A percentile compares a stretch with the other conserved stretches of the same genome.
Evolutionary conservation across 2,113 vertebrate species (phyloP).

Genomic region (Pterocles gutturalis): DNA sequence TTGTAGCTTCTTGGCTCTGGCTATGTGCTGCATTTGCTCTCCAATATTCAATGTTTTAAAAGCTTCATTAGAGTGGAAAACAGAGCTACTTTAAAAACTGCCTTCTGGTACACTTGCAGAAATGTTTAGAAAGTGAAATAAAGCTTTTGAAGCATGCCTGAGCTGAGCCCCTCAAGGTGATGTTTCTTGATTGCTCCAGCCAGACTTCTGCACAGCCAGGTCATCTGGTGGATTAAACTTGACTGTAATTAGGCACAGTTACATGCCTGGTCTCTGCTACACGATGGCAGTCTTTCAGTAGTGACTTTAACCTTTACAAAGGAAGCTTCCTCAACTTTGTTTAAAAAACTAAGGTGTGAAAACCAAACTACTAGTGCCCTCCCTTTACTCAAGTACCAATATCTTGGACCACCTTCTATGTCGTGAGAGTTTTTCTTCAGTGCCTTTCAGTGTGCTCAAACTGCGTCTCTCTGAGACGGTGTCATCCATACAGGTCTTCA

Average conservation of each 20-base stretch:
- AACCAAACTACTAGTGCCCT: neutral
- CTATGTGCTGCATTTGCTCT: neutral
- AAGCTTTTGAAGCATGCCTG: conserved; percentile 16
- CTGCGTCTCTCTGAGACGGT: neutral
- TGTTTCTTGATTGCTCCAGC: neutral
- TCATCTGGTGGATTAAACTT: conserved; percentile 3
- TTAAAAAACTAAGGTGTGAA: neutral
- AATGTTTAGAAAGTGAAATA: neutral
- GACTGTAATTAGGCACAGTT: neutral
- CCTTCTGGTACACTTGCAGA: conserved; percentile 11
- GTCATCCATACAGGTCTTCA: neutral
- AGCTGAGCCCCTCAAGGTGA: neutral
- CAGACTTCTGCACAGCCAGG: conserved; percentile 8
- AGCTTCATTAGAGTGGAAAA: conserved; percentile 9
- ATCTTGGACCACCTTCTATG: rapidly evolving
- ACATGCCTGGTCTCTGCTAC: neutral
- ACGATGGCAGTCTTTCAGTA: neutral
- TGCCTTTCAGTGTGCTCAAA: neutral
- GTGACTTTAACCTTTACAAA: neutral
- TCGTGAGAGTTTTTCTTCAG: neutral
- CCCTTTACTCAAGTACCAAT: neutral
- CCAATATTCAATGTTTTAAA: neutral
- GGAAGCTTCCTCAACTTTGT: neutral
- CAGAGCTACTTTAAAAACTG: neutral
- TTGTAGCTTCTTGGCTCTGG: neutral